A percentile compares a stretch with the other conserved stretches of the same genome.
Evolutionary conservation across 2,113 vertebrate genomes (phyloP).

Genomic region (Herpetotheres cachinnans): DNA sequence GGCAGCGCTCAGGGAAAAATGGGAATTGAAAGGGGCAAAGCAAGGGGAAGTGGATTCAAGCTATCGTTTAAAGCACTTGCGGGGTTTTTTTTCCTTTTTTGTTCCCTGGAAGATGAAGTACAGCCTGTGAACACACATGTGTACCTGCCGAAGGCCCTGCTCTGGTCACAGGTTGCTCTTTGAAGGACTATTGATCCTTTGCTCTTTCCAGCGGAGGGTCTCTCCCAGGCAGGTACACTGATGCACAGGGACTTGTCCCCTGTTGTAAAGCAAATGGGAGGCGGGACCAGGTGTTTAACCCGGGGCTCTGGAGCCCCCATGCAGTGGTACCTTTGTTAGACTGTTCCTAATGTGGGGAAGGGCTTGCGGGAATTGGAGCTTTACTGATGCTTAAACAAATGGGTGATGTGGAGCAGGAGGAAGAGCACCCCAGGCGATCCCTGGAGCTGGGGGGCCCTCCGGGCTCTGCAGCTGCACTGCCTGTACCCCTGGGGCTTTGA

Average conservation of each 20-base stretch:
- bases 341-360: neutral
- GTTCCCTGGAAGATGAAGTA: neutral
- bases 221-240: neutral
- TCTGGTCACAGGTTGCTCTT: neutral
- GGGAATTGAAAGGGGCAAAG: neutral
- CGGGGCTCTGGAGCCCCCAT: neutral
- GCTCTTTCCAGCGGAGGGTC: neutral
- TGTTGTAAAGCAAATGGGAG: neutral
- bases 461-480: neutral
- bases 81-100: neutral
- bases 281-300: neutral
- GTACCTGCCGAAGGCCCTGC: neutral
- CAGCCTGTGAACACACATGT: neutral
- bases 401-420: neutral
- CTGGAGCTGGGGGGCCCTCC: fast-evolving
- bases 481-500: neutral
- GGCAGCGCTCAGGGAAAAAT: neutral
- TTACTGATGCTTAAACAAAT: constrained; percentile 17
- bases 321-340: neutral
- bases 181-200: neutral
- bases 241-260: neutral
- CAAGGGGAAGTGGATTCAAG: neutral
- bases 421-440: neutral
- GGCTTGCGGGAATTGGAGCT: neutral
- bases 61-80: neutral